These are phyloP conservation scores for Chironomus striatipennis DNA, from an alignment of 1,140 invertebrate species.

Conservation along the genomic window DNA sequence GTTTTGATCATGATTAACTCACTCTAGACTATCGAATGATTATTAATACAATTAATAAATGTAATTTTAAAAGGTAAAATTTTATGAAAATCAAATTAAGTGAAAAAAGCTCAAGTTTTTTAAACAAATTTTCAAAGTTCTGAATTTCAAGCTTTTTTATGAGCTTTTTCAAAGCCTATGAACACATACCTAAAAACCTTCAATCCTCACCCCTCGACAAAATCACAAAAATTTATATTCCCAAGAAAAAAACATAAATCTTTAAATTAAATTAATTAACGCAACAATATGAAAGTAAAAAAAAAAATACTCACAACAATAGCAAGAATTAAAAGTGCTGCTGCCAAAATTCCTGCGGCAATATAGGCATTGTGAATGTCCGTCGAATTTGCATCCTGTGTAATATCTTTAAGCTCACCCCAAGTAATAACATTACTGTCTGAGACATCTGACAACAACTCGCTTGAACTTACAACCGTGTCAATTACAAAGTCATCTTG, in stretches of 20 bases:
- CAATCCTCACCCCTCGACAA: too few species aligned
- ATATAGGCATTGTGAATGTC: conserved; percentile 62
- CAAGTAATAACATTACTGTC: conserved; percentile 29
- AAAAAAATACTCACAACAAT: conserved; percentile 50
- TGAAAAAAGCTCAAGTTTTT: background rate
- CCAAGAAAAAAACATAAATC: too few species aligned
- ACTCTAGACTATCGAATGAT: too few species aligned
- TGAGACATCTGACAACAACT: conserved; percentile 41
- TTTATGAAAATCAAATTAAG: too few species aligned
- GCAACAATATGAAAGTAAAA: background rate
- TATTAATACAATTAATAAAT: too few species aligned
- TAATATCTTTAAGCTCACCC: conserved; percentile 26
- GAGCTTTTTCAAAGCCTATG: too few species aligned
- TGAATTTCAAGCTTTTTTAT: too few species aligned
- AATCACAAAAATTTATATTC: too few species aligned
- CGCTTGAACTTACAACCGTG: conserved; percentile 49
- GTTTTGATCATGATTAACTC: too few species aligned
- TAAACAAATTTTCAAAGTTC: conserved; percentile 28
- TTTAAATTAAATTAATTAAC: too few species aligned
- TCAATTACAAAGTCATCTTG: conserved; percentile 57
- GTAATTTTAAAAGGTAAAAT: too few species aligned
- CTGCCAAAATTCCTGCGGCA: conserved; percentile 58
- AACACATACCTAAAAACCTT: too few species aligned
- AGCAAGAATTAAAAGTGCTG: conserved; percentile 57
- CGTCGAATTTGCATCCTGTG: conserved; percentile 43